Percentiles rank a stretch among this genome's conserved stretches.
phyloP scores from a whole-genome alignment of 2,797 vertebrate species.

The Myiothlypis chrysogaster region DNA sequence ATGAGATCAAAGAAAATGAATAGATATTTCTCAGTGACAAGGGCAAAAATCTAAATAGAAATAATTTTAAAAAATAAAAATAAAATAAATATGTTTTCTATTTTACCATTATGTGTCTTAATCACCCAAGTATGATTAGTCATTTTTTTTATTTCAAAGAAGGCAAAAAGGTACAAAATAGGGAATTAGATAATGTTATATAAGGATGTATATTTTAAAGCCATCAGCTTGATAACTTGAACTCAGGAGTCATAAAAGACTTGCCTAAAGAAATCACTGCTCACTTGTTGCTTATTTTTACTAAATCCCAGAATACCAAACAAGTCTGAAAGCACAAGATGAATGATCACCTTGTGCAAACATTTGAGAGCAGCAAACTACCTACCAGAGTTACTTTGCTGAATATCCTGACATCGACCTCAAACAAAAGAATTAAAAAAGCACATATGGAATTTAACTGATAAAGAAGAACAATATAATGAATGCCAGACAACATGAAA shows the following conservation, averaged over 20 bases:
- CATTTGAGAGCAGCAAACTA: neutral
- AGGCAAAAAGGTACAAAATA: neutral
- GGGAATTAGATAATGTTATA: neutral
- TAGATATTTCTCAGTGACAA: neutral
- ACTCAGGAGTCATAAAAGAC: neutral
- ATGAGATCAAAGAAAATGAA: neutral
- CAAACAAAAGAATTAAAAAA: slow-evolving; percentile 43
- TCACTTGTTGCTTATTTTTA: slow-evolving; percentile 28
- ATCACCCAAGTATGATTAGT: neutral
- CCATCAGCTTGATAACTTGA: neutral
- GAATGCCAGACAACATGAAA: slow-evolving; percentile 53
- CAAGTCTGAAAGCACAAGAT: slow-evolving; percentile 6
- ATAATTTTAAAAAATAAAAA: neutral
- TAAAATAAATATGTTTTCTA: neutral
- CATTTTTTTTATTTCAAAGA: neutral
- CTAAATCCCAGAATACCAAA: slow-evolving; percentile 3
- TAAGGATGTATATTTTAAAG: neutral
- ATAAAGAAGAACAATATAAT: slow-evolving; percentile 44
- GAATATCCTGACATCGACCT: slow-evolving; percentile 28
- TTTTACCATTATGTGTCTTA: neutral
- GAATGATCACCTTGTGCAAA: slow-evolving; percentile 11
- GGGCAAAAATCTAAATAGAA: neutral
- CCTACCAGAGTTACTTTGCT: slow-evolving; percentile 5
- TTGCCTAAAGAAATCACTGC: neutral
- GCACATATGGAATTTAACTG: slow-evolving; percentile 36